Percentiles rank a stretch among this genome's conserved stretches.
Evolutionary conservation across 2,797 vertebrate genomes (phyloP).

Genomic region (Pygocentrus nattereri): DNA sequence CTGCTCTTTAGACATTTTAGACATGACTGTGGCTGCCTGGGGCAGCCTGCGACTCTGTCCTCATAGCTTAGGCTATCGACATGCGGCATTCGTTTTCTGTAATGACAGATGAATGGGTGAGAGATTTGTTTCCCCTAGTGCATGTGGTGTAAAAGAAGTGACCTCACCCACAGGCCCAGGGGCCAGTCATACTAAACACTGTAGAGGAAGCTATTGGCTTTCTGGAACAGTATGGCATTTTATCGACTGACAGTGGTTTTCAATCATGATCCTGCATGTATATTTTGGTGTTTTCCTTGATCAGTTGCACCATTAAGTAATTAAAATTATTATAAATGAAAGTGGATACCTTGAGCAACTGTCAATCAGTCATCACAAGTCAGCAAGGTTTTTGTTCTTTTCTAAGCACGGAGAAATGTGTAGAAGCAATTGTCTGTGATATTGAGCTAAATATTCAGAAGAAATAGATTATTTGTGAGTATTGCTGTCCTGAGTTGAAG

Average conservation of each 20-base stretch:
- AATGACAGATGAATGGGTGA: slow-evolving; percentile 16
- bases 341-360: too few species aligned
- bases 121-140: slow-evolving; percentile 1
- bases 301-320: neutral
- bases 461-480: too few species aligned
- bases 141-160: neutral
- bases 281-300: neutral
- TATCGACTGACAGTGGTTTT: neutral
- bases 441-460: too few species aligned
- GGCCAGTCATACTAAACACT: neutral
- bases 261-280: neutral
- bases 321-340: too few species aligned
- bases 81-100: slow-evolving; percentile 25
- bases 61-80: slow-evolving; percentile 18
- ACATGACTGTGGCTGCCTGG: slow-evolving; percentile 36
- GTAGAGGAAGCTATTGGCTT: neutral
- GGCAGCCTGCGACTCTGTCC: slow-evolving; percentile 9
- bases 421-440: too few species aligned
- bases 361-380: too few species aligned
- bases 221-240: neutral
- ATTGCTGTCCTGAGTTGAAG: too few species aligned
- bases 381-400: too few species aligned
- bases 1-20: slow-evolving; percentile 47
- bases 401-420: too few species aligned
- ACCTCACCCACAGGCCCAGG: neutral